Evolutionary conservation across 2,888 invertebrate genomes (phyloP).

Genomic region (Sthenelais limicola): DNA sequence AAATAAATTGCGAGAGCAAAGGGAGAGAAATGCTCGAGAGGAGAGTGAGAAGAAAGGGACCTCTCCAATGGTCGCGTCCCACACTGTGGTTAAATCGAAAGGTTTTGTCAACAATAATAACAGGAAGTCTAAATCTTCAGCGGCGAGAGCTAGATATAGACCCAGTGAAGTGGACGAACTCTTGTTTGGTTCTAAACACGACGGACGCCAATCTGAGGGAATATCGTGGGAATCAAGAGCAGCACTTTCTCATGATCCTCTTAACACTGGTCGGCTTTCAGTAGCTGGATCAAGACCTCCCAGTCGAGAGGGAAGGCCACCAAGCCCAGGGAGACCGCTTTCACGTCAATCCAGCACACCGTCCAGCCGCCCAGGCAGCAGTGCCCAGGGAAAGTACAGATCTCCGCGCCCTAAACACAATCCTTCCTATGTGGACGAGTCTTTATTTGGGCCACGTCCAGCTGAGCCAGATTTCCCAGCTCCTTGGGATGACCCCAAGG

Average conservation of each 20-base stretch:
- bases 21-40: slow-evolving; percentile 4
- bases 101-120: too few relatives aligned
- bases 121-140: background rate
- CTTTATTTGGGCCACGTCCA: slow-evolving; percentile 25
- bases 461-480: slow-evolving; percentile 12
- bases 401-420: slow-evolving; percentile 2
- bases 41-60: background rate
- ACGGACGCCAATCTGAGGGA: background rate
- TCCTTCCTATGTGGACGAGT: slow-evolving; percentile 29
- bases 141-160: background rate
- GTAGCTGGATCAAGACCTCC: slow-evolving; percentile 11
- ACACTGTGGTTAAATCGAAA: slow-evolving; percentile 10
- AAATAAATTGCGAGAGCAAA: slow-evolving; percentile 16
- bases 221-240: background rate
- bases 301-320: slow-evolving; percentile 19
- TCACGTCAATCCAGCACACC: slow-evolving; percentile 1
- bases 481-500: slow-evolving; percentile 33
- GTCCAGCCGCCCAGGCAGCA: slow-evolving; percentile 10
- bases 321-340: slow-evolving; percentile 7
- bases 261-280: slow-evolving; percentile 6
- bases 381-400: background rate
- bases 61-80: slow-evolving; percentile 20
- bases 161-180: slow-evolving; percentile 28
- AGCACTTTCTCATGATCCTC: slow-evolving; percentile 7
- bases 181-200: background rate